A percentile compares a stretch with the other conserved stretches of the same genome.
Evolutionary conservation across 2,797 vertebrate species (phyloP).

Genomic region (Lacerta viridis): DNA sequence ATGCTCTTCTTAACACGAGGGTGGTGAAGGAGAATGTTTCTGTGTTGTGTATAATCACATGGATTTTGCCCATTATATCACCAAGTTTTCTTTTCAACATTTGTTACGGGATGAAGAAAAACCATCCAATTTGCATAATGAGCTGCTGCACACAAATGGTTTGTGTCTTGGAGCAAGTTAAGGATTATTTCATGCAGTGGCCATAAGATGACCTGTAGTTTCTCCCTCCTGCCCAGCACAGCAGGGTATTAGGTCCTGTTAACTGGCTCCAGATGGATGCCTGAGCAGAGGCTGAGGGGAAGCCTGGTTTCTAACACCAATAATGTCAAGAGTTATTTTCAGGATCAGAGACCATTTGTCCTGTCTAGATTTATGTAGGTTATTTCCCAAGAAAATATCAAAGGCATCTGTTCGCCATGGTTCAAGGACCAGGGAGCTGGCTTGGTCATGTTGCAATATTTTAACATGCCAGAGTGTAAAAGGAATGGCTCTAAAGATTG

Average conservation of each 20-base stretch:
- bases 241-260: neutral
- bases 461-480: neutral
- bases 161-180: neutral
- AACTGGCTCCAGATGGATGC: conserved; percentile 4
- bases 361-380: conserved; percentile 11
- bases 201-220: neutral
- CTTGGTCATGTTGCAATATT: neutral
- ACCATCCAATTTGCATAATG: neutral
- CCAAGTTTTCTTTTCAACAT: neutral
- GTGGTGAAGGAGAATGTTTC: too few species aligned
- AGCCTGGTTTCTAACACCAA: neutral
- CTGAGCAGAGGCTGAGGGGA: neutral
- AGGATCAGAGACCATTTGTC: conserved; percentile 21
- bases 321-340: neutral
- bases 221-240: neutral
- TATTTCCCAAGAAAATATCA: conserved; percentile 34
- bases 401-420: neutral
- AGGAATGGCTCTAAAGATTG: neutral
- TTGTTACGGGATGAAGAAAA: neutral
- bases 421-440: neutral
- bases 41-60: neutral
- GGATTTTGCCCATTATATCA: neutral
- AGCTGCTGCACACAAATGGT: neutral
- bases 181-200: neutral
- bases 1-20: too few species aligned